A percentile compares a stretch with the other conserved stretches of the same genome.
These are phyloP conservation scores for Mirounga angustirostris DNA, from an alignment of 2,113 vertebrate species.

Conservation along the genomic window DNA sequence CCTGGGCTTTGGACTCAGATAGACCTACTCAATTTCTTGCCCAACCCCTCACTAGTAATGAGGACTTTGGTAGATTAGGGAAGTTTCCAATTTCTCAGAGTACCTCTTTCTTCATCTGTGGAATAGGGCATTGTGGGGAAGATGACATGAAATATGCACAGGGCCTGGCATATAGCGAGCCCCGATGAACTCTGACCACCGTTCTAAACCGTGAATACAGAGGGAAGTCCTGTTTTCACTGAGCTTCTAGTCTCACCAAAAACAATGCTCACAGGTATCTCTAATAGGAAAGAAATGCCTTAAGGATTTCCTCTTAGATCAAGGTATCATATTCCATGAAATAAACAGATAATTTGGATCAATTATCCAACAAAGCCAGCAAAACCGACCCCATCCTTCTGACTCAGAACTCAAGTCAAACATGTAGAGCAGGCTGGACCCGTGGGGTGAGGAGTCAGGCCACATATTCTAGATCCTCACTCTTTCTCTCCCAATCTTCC, in stretches of 20 bases:
- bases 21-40: not conserved
- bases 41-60: not conserved
- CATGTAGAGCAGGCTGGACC: not conserved
- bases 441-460: not conserved
- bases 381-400: not conserved
- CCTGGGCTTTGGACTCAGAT: not conserved
- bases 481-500: not conserved
- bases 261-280: not conserved
- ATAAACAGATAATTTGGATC: conserved; percentile 6
- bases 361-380: conserved; percentile 10
- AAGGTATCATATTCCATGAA: conserved; percentile 21
- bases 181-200: not conserved
- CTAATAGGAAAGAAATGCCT: conserved; percentile 51
- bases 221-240: not conserved
- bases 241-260: not conserved
- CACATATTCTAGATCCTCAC: not conserved
- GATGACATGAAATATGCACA: not conserved
- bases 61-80: not conserved
- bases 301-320: conserved; percentile 49
- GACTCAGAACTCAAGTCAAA: not conserved
- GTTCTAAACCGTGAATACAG: not conserved
- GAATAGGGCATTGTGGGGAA: not conserved
- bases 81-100: not conserved
- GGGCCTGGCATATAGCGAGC: not conserved
- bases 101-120: not conserved